Conservation (phyloP, 2,888 invertebrate genomes). For the Andrena praecox region DNA sequence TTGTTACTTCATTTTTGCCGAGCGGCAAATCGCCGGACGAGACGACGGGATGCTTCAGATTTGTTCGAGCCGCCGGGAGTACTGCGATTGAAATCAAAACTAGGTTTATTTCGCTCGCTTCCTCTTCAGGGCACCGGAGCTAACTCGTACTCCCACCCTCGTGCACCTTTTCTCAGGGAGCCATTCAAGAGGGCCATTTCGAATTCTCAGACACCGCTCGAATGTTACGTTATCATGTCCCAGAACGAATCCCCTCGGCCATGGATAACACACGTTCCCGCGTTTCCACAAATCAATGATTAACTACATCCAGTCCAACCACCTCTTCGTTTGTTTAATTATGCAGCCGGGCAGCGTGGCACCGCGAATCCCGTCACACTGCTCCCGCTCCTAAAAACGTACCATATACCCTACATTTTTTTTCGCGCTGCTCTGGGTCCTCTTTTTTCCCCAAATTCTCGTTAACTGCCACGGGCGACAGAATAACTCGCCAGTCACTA, state of each 20-base stretch:
- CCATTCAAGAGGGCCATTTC: not conserved
- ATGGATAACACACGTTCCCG: no score
- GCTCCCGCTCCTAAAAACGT: not conserved
- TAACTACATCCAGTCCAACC: not conserved
- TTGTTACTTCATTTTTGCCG: slow-evolving; percentile 74
- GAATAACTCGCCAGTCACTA: slow-evolving; percentile 14
- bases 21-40: slow-evolving; percentile 59
- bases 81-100: slow-evolving; percentile 31
- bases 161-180: not conserved
- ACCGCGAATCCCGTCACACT: not conserved
- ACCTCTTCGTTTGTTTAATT: not conserved
- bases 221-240: no score
- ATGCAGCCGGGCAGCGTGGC: not conserved
- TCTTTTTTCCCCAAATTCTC: slow-evolving; percentile 6
- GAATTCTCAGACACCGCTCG: not conserved
- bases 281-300: not conserved
- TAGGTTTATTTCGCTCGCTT: slow-evolving; percentile 36
- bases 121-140: not conserved
- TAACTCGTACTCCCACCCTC: not conserved
- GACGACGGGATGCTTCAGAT: slow-evolving; percentile 59
- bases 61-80: slow-evolving; percentile 33
- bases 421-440: not conserved
- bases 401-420: slow-evolving; percentile 1
- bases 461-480: not conserved
- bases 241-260: no score